Conservation (phyloP, 2,797 vertebrate species). For the Miichthys miiuy region DNA sequence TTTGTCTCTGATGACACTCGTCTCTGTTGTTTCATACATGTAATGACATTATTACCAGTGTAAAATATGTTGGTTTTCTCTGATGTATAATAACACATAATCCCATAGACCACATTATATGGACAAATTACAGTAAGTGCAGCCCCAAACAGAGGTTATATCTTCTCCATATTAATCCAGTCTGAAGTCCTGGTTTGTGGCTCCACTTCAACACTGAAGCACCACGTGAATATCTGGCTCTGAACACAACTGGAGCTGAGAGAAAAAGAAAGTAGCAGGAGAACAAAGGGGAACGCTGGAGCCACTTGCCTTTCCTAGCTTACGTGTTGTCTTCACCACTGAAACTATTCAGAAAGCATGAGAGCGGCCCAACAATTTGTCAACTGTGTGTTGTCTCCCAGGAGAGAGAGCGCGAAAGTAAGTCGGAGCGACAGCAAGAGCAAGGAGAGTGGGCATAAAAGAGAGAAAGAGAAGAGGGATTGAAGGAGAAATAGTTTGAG, state of each 20-base stretch:
- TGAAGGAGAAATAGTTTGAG: conserved; percentile 43
- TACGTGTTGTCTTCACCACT: conserved; percentile 41
- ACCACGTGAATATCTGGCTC: conserved; percentile 49
- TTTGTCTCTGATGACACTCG: conserved; percentile 44
- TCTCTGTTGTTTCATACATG: conserved; percentile 44
- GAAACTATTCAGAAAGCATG: conserved; percentile 45
- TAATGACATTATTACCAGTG: conserved; percentile 52
- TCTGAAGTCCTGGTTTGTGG: conserved; percentile 54
- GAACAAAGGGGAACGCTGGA: conserved; percentile 55
- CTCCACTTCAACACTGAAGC: conserved; percentile 49
- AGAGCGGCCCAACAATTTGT: conserved; percentile 52
- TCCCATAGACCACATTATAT: conserved; percentile 45
- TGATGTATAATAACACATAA: conserved; percentile 60
- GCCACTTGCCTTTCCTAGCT: conserved; percentile 38
- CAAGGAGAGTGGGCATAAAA: conserved; percentile 28
- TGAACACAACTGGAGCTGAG: conserved; percentile 10
- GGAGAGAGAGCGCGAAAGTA: conserved; percentile 30
- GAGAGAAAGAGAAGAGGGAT: conserved; percentile 29
- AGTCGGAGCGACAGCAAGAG: conserved; percentile 41
- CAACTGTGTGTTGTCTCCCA: conserved; percentile 41
- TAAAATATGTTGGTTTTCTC: conserved; percentile 54
- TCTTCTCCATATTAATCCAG: conserved; percentile 41
- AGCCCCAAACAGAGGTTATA: conserved; percentile 33
- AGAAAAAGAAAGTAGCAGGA: conserved; percentile 37
- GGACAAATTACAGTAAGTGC: conserved; percentile 55